Conservation (phyloP, 2,888 invertebrate species). For the Meiosimyza decipiens region DNA sequence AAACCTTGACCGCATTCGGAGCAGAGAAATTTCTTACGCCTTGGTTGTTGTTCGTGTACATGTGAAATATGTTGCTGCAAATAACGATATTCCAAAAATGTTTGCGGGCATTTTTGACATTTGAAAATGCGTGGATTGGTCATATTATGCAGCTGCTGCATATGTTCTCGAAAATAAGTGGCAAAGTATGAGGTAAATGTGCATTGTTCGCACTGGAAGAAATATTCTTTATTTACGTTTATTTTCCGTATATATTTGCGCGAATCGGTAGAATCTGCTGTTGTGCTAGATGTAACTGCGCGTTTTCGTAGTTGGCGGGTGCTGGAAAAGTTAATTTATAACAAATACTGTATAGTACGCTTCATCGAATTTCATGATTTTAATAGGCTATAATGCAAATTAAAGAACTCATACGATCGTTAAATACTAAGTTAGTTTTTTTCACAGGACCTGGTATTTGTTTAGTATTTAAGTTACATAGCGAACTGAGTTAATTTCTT, state of each 20-base stretch:
- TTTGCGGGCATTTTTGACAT: constrained; percentile 19
- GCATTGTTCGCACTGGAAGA: constrained; percentile 31
- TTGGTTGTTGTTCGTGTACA: constrained; percentile 29
- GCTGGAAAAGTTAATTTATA: too few species aligned
- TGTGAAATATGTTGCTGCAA: constrained; percentile 24
- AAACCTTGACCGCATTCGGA: constrained; percentile 29
- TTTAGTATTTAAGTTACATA: too few species aligned
- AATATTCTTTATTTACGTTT: constrained; percentile 31
- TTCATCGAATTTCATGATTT: too few species aligned
- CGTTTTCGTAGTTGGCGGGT: too few species aligned
- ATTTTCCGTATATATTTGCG: constrained; percentile 34
- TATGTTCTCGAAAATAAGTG: constrained; percentile 29
- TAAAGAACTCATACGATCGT: too few species aligned
- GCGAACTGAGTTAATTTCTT: too few species aligned
- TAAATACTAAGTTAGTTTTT: too few species aligned
- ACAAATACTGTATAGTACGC: too few species aligned
- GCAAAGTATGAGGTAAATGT: constrained; percentile 25
- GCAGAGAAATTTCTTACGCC: constrained; percentile 22
- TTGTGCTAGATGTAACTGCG: too few species aligned
- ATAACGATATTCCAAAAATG: constrained; percentile 32
- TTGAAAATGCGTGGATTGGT: constrained; percentile 32
- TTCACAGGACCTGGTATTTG: too few species aligned
- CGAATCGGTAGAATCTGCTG: too few species aligned
- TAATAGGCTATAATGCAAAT: too few species aligned
- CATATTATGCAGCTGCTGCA: constrained; percentile 16